Evolutionary conservation across 2,888 invertebrate species (phyloP), one percentile per base, ranked within the genome.

Genomic region (Scrobipalpa atriplicella): DNA sequence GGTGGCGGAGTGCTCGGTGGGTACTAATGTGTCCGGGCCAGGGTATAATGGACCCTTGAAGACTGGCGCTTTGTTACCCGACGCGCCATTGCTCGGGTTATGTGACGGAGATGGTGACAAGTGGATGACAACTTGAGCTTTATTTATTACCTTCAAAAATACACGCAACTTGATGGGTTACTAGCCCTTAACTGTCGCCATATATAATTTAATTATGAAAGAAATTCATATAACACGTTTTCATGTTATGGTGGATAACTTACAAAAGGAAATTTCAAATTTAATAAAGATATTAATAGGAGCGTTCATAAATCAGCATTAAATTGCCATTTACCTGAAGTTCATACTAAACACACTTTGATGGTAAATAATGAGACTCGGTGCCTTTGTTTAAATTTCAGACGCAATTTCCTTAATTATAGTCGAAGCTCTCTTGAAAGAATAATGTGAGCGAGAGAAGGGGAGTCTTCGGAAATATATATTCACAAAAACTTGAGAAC

Each of bases 381-480:
- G 70, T 72, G 66, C 67, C 73, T 29, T 83, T 82, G 79, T 81
- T 84, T 81, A 76, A 80, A 83, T 83, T 85, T 85, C 78, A 82
- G 86, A 86, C 82, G 84, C 83, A 83, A 84, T 87, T 84, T 83
- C 75, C 81, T 83, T 86, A 87, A 87, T 89, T 86, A 85, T 78
- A 84, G 75, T 75, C 72, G 78, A 83, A 84, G 78, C 82, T 83
- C 80, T 78, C 77, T 77, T 78, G 76, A 78, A 86, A 85, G 80
- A 87, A 87, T 84, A 83, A 84, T 80, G 81, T 69, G 74, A 79
- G 78, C 47, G 77, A 76, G 79, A 79, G 79, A 56, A 56, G 21
- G 3, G 7, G 10, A 56, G 7, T 13, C 18, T 18, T 56, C 21
- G 11, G 9, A n/a, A 47, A 29, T 29, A 47, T 47, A 47, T 47